Evolutionary conservation across 2,113 vertebrate genomes (phyloP), one percentile per base, ranked within the genome.

Genomic region (Aldabrachelys gigantea): DNA sequence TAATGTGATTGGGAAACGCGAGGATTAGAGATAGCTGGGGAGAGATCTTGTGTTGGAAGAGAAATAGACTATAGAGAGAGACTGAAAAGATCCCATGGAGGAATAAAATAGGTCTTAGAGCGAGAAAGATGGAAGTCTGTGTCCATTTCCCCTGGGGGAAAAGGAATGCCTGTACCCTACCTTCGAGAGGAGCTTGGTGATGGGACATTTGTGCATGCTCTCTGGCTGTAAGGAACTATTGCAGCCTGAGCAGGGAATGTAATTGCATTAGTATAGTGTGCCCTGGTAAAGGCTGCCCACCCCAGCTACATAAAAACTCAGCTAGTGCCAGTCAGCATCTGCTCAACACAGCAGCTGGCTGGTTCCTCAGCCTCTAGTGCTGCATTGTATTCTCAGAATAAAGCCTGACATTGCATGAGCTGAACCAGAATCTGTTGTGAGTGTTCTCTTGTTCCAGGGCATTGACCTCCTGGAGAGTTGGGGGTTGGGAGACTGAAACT

Each of bases 21-120:
- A 8, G 59, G 82, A 80, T 0, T 0, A 38, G 19, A 11, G 38
- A 50, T 4, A 6, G 3, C 14, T 69, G 62, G 16, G 31, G 16
- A 75, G 31, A 41, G 21, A 65, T 10, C 59, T 81, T 72, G 49
- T 91, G 5, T 14, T 35, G 25, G 4, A 17, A 76, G 89, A 85
- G 5, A 2, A 92, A 29, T 35, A 76, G 59, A 38, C 83, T 79
- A 3, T 10, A 0, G 84, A 72, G n/a, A 35, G 85, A 65, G 41
- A 35, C 8, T 53, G 52, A 29, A 83, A 38, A 31, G 57, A 9
- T 69, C 75, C 19, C 16, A 90, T 85, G 85, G 47, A 6, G 84
- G 52, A 10, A 41, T 4, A 89, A 24, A 79, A 91, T 31, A 90
- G 24, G 1, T 81, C 83, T 92, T 10, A 38, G 79, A 65, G 44